Percentiles rank a stretch among this genome's conserved stretches.
These are phyloP conservation scores for Probosciger aterrimus DNA, from an alignment of 2,113 vertebrate genomes.

Conservation along the genomic window DNA sequence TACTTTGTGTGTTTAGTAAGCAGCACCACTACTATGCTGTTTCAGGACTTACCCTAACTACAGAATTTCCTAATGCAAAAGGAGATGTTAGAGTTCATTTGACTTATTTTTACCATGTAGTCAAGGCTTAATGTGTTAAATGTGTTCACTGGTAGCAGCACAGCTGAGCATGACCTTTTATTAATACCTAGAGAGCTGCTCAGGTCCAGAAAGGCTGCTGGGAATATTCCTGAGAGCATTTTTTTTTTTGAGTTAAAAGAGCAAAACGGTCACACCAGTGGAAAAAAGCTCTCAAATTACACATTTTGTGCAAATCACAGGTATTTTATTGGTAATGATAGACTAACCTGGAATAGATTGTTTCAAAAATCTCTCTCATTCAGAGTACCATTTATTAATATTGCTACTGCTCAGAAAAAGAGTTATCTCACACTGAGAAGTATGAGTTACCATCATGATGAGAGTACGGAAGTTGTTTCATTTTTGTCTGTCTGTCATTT, in stretches of 20 bases:
- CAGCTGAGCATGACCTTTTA: not conserved
- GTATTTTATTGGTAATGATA: constrained; percentile 60
- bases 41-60: not conserved
- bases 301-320: constrained; percentile 36
- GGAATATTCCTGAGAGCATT: constrained; percentile 4
- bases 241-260: constrained; percentile 33
- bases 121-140: not conserved
- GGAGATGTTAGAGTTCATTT: not conserved
- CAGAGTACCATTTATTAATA: not conserved
- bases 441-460: not conserved
- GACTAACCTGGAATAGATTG: constrained; percentile 50
- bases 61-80: not conserved
- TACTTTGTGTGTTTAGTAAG: not conserved
- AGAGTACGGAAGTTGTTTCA: not conserved
- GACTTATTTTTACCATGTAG: not conserved
- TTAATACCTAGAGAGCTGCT: not conserved
- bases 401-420: not conserved
- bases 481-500: constrained; percentile 2
- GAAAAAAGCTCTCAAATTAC: not conserved
- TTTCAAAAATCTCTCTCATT: constrained; percentile 1
- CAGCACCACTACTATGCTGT: accelerated
- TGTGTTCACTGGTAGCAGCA: not conserved
- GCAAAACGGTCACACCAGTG: not conserved
- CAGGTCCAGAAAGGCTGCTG: not conserved
- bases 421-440: not conserved